Base-by-base conservation (phyloP, 2,888 invertebrate genomes). In the Pachymerium ferrugineum region DNA sequence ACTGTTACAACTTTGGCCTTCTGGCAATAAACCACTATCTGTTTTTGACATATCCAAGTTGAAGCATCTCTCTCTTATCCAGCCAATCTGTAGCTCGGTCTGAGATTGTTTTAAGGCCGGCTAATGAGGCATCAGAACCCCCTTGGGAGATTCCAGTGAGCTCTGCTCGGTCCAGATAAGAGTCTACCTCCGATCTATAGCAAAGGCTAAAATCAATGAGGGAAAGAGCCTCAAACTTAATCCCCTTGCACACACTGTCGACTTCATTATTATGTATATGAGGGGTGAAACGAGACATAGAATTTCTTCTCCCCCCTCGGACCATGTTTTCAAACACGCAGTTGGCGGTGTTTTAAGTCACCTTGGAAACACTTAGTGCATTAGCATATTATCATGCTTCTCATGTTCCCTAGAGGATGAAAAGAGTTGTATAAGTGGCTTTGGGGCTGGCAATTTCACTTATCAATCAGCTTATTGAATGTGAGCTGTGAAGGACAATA, bases 261-360 rank as follows among this genome's bases (percentile, higher is more conserved):
- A 62, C 62, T 62, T 62, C 62, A 62, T 62, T 62, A 62, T 62
- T 62, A 62, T 62, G 62, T 62, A 62, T 62, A 62, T 62, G 62
- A 62, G 62, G n/a, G 25, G 62, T 62, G 62, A 62, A 62, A 62
- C 28, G 62, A 62, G 62, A 62, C 62, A 62, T 28, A 62, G n/a
- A 62, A 62, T 25, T 28, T 38, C 38, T 3, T 28, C 12, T n/a
- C 25, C 54, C 4, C 54, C 28, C 25, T 28, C 62, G 62, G 62
- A 28, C 62, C 28, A 62, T 28, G 28, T 62, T 62, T 62, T 38
- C n/a, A 10, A 62, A 62, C 25, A 62, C 28, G 28, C 62, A 62
- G 62, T 28, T 3, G 62, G n/a, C n/a, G 62, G 28, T 62, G 28
- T 62, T 62, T 25, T 28, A 12, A 19, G 47, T 54, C 47, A 10